Evolutionary conservation across 2,113 vertebrate species (phyloP).

Genomic region (Formicarius rufipectus): DNA sequence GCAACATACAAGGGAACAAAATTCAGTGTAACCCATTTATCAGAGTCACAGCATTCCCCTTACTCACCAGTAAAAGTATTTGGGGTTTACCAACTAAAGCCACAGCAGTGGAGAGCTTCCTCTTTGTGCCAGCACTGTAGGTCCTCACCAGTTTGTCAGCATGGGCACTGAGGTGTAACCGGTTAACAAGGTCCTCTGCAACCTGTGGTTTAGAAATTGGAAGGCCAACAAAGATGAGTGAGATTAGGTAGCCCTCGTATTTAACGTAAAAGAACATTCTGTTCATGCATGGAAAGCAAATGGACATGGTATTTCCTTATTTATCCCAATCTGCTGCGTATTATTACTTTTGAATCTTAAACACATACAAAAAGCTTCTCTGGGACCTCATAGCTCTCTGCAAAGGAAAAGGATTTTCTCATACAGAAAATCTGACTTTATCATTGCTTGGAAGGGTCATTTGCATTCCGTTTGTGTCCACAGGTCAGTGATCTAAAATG

Average conservation of each 20-base stretch:
- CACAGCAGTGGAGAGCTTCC: conserved; percentile 76
- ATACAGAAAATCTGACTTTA: neutral
- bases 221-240: neutral
- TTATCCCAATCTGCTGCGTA: neutral
- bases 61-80: conserved; percentile 75
- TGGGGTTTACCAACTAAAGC: conserved; percentile 75
- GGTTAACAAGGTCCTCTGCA: conserved; percentile 59
- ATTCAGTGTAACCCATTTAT: neutral
- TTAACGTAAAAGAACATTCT: neutral
- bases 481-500: neutral
- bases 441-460: neutral
- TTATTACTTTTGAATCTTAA: neutral
- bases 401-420: neutral
- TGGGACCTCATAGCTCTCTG: accelerated
- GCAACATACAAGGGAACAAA: neutral
- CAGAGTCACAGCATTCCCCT: neutral
- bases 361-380: neutral
- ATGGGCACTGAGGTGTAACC: conserved; percentile 52
- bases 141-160: conserved; percentile 61
- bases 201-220: conserved; percentile 46
- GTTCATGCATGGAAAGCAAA: neutral
- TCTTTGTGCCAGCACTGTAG: conserved; percentile 74
- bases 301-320: neutral
- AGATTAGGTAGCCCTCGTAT: neutral
- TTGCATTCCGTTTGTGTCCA: neutral